Evolutionary conservation across 2,888 invertebrate genomes (phyloP).

Genomic region (Polymixis lichenea): DNA sequence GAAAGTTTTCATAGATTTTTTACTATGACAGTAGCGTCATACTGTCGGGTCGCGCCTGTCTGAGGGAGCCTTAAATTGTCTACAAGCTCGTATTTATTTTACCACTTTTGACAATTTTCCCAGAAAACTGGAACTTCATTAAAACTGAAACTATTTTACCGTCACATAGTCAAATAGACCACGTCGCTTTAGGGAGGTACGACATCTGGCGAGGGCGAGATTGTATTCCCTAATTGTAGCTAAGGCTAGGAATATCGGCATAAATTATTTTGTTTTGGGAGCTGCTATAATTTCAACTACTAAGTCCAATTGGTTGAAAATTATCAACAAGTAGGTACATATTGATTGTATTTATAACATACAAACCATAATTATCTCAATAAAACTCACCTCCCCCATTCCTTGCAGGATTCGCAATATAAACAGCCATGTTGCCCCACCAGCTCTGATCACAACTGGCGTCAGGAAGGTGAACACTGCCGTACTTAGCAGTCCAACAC

Average conservation of each 20-base stretch:
- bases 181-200: too few relatives aligned
- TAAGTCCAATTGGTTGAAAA: neutral
- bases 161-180: too few relatives aligned
- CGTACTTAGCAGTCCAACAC: slow-evolving; percentile 94
- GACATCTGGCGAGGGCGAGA: neutral
- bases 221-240: neutral
- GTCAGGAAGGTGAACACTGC: slow-evolving; percentile 95
- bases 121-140: neutral
- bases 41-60: too few relatives aligned
- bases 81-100: neutral
- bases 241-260: neutral
- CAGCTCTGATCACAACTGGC: slow-evolving; percentile 92
- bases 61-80: too few relatives aligned
- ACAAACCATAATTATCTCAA: neutral
- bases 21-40: too few relatives aligned
- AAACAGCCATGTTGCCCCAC: slow-evolving; percentile 89
- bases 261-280: neutral
- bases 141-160: neutral
- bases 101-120: neutral
- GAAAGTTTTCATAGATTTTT: too few relatives aligned
- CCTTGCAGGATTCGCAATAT: slow-evolving; percentile 93
- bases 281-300: neutral
- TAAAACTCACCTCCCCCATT: slow-evolving; percentile 92
- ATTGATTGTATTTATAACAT: too few relatives aligned
- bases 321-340: neutral